Evolutionary conservation across 2,888 invertebrate genomes (phyloP).

Genomic region (Hybos culiciformis): DNA sequence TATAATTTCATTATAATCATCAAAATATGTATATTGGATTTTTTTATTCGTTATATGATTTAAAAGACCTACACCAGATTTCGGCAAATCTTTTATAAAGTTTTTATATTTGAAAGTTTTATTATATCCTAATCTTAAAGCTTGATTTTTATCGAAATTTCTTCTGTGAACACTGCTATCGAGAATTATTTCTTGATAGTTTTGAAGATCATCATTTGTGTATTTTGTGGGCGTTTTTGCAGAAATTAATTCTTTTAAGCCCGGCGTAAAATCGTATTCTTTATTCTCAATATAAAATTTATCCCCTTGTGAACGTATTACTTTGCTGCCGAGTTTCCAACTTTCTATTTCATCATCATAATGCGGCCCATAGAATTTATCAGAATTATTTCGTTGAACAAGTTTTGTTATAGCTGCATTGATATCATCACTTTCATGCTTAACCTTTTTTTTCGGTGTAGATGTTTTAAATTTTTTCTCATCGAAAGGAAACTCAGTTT

Average conservation of each 20-base stretch:
- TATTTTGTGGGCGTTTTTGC: too few species aligned
- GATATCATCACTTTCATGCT: background rate
- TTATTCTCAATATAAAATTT: background rate
- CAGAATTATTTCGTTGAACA: too few species aligned
- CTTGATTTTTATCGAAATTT: background rate
- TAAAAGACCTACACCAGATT: background rate
- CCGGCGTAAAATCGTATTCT: background rate
- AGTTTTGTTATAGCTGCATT: background rate
- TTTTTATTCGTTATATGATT: background rate
- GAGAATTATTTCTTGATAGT: background rate
- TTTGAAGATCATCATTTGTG: too few species aligned
- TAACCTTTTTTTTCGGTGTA: background rate
- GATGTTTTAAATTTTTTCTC: background rate
- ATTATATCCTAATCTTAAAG: background rate
- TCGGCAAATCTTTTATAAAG: background rate
- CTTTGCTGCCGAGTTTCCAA: background rate
- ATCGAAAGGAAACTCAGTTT: background rate
- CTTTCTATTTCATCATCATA: background rate
- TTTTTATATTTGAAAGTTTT: background rate
- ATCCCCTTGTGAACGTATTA: background rate
- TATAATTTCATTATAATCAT: background rate
- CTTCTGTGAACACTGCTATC: background rate
- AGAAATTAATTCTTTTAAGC: background rate
- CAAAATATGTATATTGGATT: background rate
- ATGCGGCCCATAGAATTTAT: background rate